Base-by-base conservation (phyloP, 35 echinoderm and acorn worm genomes). In the Apostichopus parvimensis region DNA sequence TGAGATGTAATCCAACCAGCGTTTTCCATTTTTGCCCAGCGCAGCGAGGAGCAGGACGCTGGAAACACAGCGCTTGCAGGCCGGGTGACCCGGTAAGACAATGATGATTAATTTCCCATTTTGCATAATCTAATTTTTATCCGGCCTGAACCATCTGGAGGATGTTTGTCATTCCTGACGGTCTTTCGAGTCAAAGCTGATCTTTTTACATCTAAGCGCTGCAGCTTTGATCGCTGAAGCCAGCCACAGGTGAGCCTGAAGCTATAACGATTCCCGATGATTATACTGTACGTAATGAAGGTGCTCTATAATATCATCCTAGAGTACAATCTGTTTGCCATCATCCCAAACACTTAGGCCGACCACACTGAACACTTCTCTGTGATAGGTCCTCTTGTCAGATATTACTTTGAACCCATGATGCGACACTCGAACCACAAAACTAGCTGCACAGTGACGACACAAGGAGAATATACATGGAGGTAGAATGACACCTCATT, bases 71-170 rank as follows among this genome's bases (percentile, higher is more conserved):
- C 9, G 77, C 77, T 22, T 10, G 10, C 34, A 45, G n/a, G 21
- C 13, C 12, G 77, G 77, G 77, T 79, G 77, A 25, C 77, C 79
- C 79, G 17, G 18, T 56, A 56, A 56, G 79, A 82, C 79, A 82
- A 56, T 55, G 79, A 82, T 82, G 54, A 82, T 82, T 82, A 82
- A 82, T 82, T 55, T 56, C 45, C 55, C 79, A 82, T 82, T 45
- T 82, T 82, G 79, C 79, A 82, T 82, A 82, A 82, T 82, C 45
- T 82, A 45, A 82, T 82, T 82, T 82, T 54, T 82, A n/a, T 53
- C 55, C 14, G 34, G 7, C 34, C 17, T 82, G 6, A 56, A 82
- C 6, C 79, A 54, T 56, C 53, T 54, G 52, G n/a, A 9, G 79
- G 22, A 56, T 82, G 79, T 82, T 82, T 82, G 79, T 53, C 9